These are phyloP conservation scores for Epiblema foenella DNA, from an alignment of 2,888 invertebrate species.

Conservation along the genomic window DNA sequence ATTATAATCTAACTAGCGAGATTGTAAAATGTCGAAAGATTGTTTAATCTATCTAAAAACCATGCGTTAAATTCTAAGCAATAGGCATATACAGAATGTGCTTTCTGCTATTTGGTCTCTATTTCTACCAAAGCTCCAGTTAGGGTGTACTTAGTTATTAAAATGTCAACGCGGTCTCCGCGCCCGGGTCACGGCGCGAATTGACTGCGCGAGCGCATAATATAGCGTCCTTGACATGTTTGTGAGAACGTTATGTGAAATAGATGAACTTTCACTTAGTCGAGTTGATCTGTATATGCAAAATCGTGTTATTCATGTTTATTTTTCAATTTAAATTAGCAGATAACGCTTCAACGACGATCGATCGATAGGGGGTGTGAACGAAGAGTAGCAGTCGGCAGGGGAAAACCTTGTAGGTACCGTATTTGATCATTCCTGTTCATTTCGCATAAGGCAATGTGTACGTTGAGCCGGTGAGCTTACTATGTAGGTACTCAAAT, in stretches of 20 bases:
- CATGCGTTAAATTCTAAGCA: too few species aligned
- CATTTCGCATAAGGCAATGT: conserved; percentile 3
- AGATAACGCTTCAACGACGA: background rate
- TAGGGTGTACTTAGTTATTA: conserved; percentile 20
- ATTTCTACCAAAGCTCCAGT: background rate
- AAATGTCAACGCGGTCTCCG: conserved; percentile 21
- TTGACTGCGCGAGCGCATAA: conserved; percentile 39
- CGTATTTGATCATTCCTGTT: background rate
- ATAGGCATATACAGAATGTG: background rate
- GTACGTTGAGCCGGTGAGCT: background rate
- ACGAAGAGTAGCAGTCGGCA: background rate
- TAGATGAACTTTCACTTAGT: conserved; percentile 39
- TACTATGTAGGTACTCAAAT: background rate
- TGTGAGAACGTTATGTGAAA: conserved; percentile 27
- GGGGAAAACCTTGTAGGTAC: background rate
- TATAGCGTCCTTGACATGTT: conserved; percentile 42
- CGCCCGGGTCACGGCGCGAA: conserved; percentile 37
- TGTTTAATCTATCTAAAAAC: too few species aligned
- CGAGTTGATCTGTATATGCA: background rate
- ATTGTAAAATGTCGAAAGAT: too few species aligned
- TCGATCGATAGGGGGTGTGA: background rate
- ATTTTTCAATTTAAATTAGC: background rate
- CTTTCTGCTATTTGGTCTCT: background rate
- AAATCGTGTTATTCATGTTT: background rate
- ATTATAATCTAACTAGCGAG: too few species aligned